Evolutionary conservation across 2,113 vertebrate species (phyloP).

Genomic region (Antechinus stuartii): DNA sequence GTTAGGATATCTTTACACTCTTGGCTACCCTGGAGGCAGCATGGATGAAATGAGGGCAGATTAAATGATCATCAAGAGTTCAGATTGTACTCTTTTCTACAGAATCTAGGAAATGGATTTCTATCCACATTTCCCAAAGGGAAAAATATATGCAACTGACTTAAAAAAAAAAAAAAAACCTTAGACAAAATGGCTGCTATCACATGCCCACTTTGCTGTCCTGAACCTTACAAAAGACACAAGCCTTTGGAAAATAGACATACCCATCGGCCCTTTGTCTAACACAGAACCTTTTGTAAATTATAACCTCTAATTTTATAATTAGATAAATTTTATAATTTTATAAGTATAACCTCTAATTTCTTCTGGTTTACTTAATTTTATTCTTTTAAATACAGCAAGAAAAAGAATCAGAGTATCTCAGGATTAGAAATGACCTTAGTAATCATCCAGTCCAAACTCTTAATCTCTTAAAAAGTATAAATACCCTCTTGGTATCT

Average conservation of each 20-base stretch:
- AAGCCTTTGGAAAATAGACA: background rate
- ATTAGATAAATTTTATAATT: too few species aligned
- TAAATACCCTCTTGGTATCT: background rate
- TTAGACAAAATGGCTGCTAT: background rate
- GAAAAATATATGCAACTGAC: background rate
- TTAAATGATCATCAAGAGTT: slow-evolving; percentile 23
- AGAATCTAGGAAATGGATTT: background rate
- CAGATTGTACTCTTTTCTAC: background rate
- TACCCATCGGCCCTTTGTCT: background rate
- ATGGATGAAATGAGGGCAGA: background rate
- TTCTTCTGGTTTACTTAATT: background rate
- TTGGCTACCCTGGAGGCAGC: background rate
- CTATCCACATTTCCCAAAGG: background rate
- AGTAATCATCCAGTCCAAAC: background rate
- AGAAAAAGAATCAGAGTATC: background rate
- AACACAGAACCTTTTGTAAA: background rate
- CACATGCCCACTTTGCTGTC: background rate
- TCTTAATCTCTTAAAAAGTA: background rate
- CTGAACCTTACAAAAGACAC: background rate
- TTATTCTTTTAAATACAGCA: background rate
- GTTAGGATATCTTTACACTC: background rate
- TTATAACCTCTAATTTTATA: background rate
- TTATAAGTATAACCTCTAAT: background rate
- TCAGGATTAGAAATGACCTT: background rate
- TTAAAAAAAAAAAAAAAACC: background rate